Conservation (phyloP, 1,140 invertebrate genomes). For the Halesus radiatus region DNA sequence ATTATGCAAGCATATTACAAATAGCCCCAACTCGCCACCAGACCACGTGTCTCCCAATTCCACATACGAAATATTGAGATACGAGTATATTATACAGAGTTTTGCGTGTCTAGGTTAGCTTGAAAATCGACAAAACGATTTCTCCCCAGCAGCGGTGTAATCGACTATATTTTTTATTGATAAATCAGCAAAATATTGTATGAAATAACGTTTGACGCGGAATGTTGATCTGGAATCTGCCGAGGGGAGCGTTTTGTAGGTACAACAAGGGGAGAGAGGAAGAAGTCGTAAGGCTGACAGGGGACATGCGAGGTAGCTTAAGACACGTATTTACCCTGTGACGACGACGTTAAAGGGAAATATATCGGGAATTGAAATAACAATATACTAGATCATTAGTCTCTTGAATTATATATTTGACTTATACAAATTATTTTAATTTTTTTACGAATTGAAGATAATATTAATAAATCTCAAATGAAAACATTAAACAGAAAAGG, state of each 20-base stretch:
- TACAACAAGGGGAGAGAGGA: not conserved
- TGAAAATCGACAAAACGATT: not conserved
- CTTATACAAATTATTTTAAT: too few relatives aligned
- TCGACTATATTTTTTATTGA: slow-evolving; percentile 33
- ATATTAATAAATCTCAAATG: too few relatives aligned
- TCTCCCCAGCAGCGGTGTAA: slow-evolving; percentile 21
- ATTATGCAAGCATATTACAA: slow-evolving; percentile 21
- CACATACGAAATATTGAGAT: slow-evolving; percentile 1
- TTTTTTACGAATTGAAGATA: too few relatives aligned
- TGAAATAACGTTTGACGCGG: slow-evolving; percentile 30
- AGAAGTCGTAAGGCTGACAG: not conserved
- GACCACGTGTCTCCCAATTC: not conserved
- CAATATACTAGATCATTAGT: too few relatives aligned
- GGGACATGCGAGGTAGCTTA: too few relatives aligned
- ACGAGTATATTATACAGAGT: too few relatives aligned
- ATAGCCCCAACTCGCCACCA: slow-evolving; percentile 9
- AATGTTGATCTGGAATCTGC: slow-evolving; percentile 9
- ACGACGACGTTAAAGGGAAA: not conserved
- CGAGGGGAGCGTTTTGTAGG: not conserved
- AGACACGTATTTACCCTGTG: not conserved
- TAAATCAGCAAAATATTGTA: slow-evolving; percentile 37
- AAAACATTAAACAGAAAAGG: too few relatives aligned
- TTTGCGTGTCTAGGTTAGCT: too few relatives aligned
- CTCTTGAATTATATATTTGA: too few relatives aligned
- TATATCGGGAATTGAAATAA: too few relatives aligned